Evolutionary conservation across 1,140 invertebrate genomes (phyloP).

Genomic region (Caenorhabditis inopinata): DNA sequence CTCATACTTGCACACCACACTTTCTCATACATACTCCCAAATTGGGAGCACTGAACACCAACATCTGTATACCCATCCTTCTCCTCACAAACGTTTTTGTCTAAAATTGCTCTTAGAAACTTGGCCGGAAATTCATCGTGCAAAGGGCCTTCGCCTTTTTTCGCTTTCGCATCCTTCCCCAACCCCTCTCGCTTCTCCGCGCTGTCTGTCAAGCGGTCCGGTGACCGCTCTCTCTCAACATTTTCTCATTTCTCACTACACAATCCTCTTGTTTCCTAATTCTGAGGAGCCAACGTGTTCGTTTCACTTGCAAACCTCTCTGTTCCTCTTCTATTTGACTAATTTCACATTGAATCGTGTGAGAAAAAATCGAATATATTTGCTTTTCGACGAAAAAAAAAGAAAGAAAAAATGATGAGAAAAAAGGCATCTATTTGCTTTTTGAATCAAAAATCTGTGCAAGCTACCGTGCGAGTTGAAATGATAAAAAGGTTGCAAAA

Average conservation of each 20-base stretch:
- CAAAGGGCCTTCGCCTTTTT: background rate
- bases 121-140: background rate
- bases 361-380: background rate
- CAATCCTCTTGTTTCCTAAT: background rate
- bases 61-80: no score
- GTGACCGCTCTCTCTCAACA: background rate
- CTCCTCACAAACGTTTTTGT: no score
- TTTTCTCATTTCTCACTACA: background rate
- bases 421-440: background rate
- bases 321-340: background rate
- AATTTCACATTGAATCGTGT: conserved; percentile 16
- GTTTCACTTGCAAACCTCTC: background rate
- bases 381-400: conserved; percentile 17
- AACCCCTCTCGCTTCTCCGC: background rate
- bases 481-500: background rate
- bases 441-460: background rate
- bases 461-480: conserved; percentile 17
- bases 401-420: background rate
- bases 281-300: background rate
- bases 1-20: no score
- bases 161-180: background rate
- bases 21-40: no score
- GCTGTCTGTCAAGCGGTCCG: background rate
- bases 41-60: no score
- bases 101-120: background rate